These are phyloP conservation scores for Octomys mimax DNA, from an alignment of 2,797 vertebrate genomes.

Conservation along the genomic window DNA sequence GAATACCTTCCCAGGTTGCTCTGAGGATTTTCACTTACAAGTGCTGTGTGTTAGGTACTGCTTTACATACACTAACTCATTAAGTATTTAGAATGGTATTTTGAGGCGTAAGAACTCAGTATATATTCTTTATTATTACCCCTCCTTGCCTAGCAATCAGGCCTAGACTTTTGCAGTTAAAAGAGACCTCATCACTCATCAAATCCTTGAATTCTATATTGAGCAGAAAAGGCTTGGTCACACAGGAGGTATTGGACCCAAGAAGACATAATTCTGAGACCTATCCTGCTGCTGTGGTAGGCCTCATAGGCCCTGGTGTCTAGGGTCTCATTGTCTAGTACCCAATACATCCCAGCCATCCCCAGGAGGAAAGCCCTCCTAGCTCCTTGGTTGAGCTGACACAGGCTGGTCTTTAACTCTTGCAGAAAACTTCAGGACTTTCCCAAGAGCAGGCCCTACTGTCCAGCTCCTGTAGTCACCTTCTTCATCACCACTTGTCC, in stretches of 20 bases:
- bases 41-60: not conserved
- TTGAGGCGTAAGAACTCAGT: not conserved
- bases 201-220: not conserved
- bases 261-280: not conserved
- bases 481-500: not conserved
- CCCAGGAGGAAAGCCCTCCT: not conserved
- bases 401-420: not conserved
- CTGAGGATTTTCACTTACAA: slow-evolving; percentile 18
- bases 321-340: not conserved
- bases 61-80: slow-evolving; percentile 38
- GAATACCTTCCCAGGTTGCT: not conserved
- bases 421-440: slow-evolving; percentile 4
- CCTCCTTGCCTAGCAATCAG: slow-evolving; percentile 37
- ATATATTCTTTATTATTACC: not conserved
- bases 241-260: not conserved
- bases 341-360: not conserved
- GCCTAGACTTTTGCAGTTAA: slow-evolving; percentile 11
- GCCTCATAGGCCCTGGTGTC: not conserved
- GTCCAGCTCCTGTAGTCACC: not conserved
- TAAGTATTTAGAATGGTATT: slow-evolving; percentile 19
- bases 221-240: not conserved
- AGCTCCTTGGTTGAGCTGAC: not conserved
- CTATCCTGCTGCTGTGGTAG: not conserved
- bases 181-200: slow-evolving; percentile 2
- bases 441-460: not conserved